A percentile compares a stretch with the other conserved stretches of the same genome.
Conservation (phyloP, 2,113 vertebrate genomes). For the Tringa solitaria region DNA sequence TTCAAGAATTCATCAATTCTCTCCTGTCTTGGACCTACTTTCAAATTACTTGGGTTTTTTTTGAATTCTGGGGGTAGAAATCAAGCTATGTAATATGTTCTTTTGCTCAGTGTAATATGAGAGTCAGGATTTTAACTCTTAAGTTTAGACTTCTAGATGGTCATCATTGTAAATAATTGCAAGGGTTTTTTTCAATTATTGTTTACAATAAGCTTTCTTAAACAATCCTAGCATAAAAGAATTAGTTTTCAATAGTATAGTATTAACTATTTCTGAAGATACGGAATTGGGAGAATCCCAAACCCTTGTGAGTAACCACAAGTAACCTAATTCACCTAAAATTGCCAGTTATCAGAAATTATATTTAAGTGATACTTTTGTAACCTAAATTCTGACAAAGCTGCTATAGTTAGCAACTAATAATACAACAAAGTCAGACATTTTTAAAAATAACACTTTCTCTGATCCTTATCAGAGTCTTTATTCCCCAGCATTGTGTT, state of each 20-base stretch:
- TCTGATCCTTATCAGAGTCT: slow-evolving; percentile 1
- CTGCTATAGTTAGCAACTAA: neutral
- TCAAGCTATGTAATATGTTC: neutral
- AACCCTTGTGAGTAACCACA: neutral
- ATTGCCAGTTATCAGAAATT: neutral
- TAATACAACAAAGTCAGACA: neutral
- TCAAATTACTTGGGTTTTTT: neutral
- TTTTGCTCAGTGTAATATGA: neutral
- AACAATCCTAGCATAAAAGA: neutral
- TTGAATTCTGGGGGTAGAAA: neutral
- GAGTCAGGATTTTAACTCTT: neutral
- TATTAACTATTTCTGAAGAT: neutral
- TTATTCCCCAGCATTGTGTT: neutral
- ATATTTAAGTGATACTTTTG: neutral
- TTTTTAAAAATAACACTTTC: slow-evolving; percentile 24
- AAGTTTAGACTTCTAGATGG: neutral
- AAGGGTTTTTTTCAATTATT: neutral
- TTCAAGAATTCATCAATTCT: neutral
- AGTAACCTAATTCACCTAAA: neutral
- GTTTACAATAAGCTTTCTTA: neutral
- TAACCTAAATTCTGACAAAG: neutral
- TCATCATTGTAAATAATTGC: neutral
- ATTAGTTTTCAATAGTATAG: neutral
- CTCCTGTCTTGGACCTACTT: neutral
- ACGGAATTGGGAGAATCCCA: neutral